A percentile compares a stretch with the other conserved stretches of the same genome.
phyloP scores from a whole-genome alignment of 2,797 vertebrate species.

The Momotus momota region DNA sequence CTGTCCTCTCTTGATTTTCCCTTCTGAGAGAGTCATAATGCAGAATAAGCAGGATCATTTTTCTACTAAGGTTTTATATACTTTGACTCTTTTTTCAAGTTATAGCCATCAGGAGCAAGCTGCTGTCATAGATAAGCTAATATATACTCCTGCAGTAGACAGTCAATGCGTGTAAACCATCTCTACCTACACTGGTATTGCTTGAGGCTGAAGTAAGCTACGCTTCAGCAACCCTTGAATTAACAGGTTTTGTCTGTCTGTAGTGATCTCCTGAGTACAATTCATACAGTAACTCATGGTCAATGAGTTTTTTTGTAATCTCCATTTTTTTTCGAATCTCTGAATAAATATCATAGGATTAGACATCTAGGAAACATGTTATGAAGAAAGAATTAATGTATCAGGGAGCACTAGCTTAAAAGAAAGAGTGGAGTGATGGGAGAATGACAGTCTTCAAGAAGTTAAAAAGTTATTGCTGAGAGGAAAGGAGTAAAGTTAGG shows the following conservation, averaged over 20 bases:
- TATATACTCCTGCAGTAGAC: constrained; percentile 40
- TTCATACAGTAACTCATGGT: not conserved
- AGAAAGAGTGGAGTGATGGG: not conserved
- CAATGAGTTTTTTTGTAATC: not conserved
- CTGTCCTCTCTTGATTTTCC: not conserved
- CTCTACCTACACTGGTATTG: constrained; percentile 42
- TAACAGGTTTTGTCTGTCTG: constrained; percentile 68
- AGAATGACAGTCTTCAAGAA: not conserved
- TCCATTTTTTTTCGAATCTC: not conserved
- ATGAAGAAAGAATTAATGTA: not conserved
- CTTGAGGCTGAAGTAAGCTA: constrained; percentile 51
- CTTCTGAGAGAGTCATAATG: not conserved
- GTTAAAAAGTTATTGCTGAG: not conserved
- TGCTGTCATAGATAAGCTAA: constrained; percentile 66
- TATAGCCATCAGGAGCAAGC: constrained; percentile 58
- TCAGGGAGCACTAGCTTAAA: not conserved
- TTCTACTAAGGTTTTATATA: constrained; percentile 35
- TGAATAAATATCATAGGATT: not conserved
- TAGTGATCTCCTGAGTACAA: constrained; percentile 1
- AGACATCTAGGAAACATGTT: not conserved
- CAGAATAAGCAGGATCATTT: constrained; percentile 28
- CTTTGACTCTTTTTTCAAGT: constrained; percentile 42
- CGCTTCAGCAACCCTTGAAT: constrained; percentile 54
- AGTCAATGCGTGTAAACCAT: constrained; percentile 32
- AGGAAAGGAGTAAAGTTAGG: not conserved